phyloP scores from a whole-genome alignment of 2,797 vertebrate species.

The Melopsittacus undulatus region DNA sequence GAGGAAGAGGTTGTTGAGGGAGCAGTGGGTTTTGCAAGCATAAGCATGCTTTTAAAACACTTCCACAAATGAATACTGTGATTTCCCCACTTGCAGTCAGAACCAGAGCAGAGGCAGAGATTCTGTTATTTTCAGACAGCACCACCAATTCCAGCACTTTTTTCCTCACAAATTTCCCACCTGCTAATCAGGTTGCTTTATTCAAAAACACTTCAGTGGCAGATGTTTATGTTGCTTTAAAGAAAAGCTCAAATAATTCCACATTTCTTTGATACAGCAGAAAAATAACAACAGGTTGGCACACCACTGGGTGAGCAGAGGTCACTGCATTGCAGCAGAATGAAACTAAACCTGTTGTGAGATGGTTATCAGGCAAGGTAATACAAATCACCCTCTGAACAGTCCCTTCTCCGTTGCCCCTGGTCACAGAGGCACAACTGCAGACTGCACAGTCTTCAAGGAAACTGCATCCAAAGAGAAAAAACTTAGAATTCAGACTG shows the following conservation, averaged over 20 bases:
- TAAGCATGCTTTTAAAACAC: neutral
- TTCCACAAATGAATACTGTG: neutral
- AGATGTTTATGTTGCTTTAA: neutral
- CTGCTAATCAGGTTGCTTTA: neutral
- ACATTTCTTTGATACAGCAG: neutral
- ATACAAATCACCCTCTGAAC: neutral
- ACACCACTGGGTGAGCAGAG: neutral
- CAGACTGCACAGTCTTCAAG: neutral
- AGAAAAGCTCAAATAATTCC: neutral
- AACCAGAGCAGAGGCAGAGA: neutral
- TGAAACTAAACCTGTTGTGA: neutral
- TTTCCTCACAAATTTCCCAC: neutral
- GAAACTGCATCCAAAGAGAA: neutral
- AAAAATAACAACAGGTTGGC: neutral
- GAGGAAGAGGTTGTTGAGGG: neutral
- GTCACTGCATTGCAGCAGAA: neutral
- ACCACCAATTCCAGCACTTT: neutral
- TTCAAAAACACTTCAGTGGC: neutral
- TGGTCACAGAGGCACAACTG: rapidly evolving
- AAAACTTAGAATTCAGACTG: neutral
- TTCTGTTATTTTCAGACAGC: neutral
- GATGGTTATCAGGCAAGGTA: neutral
- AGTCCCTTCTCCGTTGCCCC: neutral
- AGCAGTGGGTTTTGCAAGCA: neutral
- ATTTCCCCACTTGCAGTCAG: neutral